Conservation (phyloP, 2,797 vertebrate genomes). For the Semaprochilodus insignis region DNA sequence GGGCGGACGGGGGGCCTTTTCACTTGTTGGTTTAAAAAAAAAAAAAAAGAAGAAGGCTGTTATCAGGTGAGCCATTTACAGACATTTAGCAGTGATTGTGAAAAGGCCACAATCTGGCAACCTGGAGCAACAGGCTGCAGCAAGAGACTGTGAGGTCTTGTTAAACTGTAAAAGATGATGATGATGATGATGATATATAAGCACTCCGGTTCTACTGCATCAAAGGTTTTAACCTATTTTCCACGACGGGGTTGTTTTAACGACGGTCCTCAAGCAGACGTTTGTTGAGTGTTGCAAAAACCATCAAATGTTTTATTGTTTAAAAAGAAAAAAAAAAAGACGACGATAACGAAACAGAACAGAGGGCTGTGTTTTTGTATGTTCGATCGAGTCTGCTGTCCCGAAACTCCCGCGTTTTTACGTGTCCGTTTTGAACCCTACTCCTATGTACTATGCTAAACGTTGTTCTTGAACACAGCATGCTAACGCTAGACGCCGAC, state of each 20-base stretch:
- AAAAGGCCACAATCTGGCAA: neutral
- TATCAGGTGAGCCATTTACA: neutral
- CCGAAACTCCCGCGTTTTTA: neutral
- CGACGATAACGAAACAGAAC: neutral
- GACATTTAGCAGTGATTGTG: neutral
- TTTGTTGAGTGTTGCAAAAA: conserved; percentile 38
- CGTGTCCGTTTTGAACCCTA: neutral
- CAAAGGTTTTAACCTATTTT: conserved; percentile 3
- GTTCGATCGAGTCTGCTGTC: neutral
- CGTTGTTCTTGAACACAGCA: neutral
- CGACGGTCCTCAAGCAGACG: neutral
- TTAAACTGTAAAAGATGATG: neutral
- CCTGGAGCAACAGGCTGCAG: too few species aligned
- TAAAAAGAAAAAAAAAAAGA: too few species aligned
- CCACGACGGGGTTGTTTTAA: conserved; percentile 15
- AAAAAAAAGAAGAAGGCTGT: neutral
- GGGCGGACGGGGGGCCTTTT: too few species aligned
- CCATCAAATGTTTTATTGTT: conserved; percentile 24
- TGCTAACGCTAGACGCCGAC: neutral
- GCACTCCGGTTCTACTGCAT: conserved; percentile 3
- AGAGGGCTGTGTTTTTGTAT: conserved; percentile 23
- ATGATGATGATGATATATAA: too few species aligned
- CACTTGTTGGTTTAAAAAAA: neutral
- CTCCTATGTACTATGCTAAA: neutral
- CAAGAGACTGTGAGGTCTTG: neutral